phyloP scores from a whole-genome alignment of 2,797 vertebrate species.

The Diceros bicornis region DNA sequence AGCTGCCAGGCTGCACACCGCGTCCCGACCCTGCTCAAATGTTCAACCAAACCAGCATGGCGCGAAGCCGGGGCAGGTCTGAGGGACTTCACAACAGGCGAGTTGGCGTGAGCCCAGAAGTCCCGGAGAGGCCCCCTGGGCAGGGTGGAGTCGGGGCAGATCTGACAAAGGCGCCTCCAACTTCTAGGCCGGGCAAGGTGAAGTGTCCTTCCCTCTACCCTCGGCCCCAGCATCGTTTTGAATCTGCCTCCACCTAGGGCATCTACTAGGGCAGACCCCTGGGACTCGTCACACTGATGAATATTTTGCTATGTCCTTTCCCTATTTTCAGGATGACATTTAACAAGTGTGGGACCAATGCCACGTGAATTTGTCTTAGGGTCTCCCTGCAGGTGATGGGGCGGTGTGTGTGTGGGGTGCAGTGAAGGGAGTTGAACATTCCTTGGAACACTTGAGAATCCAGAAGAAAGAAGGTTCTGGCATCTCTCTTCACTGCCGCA shows the following conservation, averaged over 20 bases:
- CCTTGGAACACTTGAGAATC: neutral
- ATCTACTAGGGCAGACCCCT: neutral
- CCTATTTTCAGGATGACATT: slow-evolving; percentile 82
- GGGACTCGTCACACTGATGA: neutral
- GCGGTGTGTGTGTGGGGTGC: neutral
- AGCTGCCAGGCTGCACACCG: neutral
- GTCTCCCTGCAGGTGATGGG: neutral
- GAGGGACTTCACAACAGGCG: neutral
- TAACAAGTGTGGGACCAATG: slow-evolving; percentile 56
- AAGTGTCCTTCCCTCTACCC: neutral
- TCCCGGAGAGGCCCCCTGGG: neutral
- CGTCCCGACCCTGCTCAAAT: neutral
- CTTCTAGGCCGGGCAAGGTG: neutral
- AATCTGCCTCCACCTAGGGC: neutral
- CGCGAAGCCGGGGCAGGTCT: neutral
- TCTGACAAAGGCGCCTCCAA: neutral
- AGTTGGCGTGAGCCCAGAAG: neutral
- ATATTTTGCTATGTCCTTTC: slow-evolving; percentile 13
- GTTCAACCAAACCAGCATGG: neutral
- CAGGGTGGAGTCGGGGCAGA: too few species aligned
- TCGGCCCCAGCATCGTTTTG: neutral
- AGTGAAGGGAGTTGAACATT: neutral
- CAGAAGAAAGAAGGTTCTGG: neutral
- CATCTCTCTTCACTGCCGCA: neutral
- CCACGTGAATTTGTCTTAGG: neutral